These are phyloP conservation scores for Diorhabda elongata DNA, from an alignment of 1,140 invertebrate species.

Conservation along the genomic window DNA sequence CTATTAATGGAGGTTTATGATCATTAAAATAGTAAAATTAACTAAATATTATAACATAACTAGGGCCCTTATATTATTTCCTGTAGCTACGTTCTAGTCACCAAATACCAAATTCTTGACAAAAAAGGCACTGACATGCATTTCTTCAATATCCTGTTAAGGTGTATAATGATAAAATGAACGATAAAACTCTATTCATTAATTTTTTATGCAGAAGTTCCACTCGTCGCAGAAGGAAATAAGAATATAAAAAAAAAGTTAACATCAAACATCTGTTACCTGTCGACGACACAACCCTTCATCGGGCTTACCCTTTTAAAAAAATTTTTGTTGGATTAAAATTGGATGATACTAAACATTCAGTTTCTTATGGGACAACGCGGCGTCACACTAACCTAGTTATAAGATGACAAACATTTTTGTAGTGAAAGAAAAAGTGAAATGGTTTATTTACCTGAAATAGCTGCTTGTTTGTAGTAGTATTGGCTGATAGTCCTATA, in stretches of 20 bases:
- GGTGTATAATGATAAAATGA: background rate
- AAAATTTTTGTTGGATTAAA: background rate
- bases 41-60: too few species aligned
- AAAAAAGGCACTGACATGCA: background rate
- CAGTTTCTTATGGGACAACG: background rate
- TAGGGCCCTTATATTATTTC: too few species aligned
- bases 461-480: too few species aligned
- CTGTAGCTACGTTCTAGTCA: too few species aligned
- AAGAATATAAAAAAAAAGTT: background rate
- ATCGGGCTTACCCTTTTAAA: background rate
- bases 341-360: background rate
- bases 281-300: background rate
- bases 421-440: too few species aligned
- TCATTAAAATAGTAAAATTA: too few species aligned
- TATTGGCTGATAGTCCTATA: too few species aligned
- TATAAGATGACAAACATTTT: background rate
- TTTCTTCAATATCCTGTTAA: background rate
- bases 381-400: background rate
- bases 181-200: background rate
- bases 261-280: conserved; percentile 2
- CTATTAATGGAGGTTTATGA: too few species aligned
- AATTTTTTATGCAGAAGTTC: background rate
- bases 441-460: too few species aligned
- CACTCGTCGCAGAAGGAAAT: background rate
- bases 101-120: background rate